Base-by-base conservation (phyloP, 2,888 invertebrate species). In the Automeris io region DNA sequence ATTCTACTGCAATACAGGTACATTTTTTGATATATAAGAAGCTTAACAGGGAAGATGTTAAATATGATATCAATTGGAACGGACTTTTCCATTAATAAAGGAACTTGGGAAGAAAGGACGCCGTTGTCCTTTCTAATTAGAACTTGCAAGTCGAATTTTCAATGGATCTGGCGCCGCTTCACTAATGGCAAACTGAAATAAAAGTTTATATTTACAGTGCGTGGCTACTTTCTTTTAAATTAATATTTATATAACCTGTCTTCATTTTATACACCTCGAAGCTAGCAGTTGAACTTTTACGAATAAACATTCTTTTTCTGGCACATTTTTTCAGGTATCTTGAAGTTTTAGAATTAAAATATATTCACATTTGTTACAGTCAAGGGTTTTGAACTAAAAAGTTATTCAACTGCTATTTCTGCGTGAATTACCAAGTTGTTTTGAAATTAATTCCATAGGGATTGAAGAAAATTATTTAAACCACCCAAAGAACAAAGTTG, bases 191-290 rank as follows among this genome's bases (percentile, higher is more conserved):
- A 64, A 70, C 70, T 72, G 70, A 74, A 82, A 82, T 80, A 82
- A 82, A 83, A 85, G 80, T 83, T 83, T 81, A 73, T 83, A 80
- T 81, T 83, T 82, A 78, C 75, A 70, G 79, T 79, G 78, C 79
- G 78, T 80, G 67, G 69, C 56, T 64, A 66, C 68, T 67, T 62
- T 65, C 63, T 66, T 57, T 53, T 51, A 57, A 73, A 83, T 85
- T 78, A 83, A 82, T 83, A 82, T 83, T 85, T 82, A 85, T 85
- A 77, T 67, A 67, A 67, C 70, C 60, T 63, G 66, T 67, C 64
- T 72, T 62, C 64, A 63, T 69, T 68, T 69, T 75, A 71, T 77
- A 77, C 70, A 77, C 75, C 75, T 79, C 72, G 68, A 73, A 72
- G 71, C 61, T 57, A 59, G 57, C 50, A 57, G 54, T 53, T 51